These are phyloP conservation scores for Hippocampus guttulatus DNA, from an alignment of 2,113 vertebrate genomes.

Conservation along the genomic window DNA sequence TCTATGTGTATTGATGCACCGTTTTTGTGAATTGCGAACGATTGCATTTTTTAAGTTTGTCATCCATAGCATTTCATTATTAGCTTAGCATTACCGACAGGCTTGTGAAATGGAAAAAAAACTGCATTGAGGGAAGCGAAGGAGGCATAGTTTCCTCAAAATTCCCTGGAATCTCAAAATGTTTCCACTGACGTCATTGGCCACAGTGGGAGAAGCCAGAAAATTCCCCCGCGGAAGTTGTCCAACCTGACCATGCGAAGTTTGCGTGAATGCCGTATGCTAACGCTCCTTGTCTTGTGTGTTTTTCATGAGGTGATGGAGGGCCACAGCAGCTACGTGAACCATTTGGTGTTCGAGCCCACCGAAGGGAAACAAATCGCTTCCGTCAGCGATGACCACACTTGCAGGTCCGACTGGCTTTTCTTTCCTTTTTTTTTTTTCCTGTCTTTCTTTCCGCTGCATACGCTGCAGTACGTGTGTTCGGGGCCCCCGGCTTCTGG, in stretches of 20 bases:
- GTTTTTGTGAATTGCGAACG: no score
- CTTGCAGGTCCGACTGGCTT: slow-evolving; percentile 84
- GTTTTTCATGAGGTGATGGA: slow-evolving; percentile 78
- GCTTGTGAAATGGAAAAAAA: no score
- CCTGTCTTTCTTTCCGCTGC: slow-evolving; percentile 1
- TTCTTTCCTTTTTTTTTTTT: slow-evolving; percentile 14
- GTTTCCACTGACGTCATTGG: not conserved
- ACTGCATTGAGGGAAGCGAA: not conserved
- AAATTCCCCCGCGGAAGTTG: no score
- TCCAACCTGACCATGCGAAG: no score
- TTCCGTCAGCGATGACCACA: slow-evolving; percentile 96
- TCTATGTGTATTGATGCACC: no score
- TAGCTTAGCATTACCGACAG: no score
- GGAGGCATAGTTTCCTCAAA: not conserved
- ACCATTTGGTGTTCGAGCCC: slow-evolving; percentile 91
- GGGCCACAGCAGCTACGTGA: slow-evolving; percentile 91
- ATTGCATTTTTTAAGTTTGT: no score
- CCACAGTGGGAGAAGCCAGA: not conserved
- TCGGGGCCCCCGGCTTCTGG: slow-evolving; percentile 42
- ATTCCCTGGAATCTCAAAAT: not conserved
- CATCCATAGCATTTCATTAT: no score
- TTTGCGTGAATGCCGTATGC: not conserved
- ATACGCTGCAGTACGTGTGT: slow-evolving; percentile 17
- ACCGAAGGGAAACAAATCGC: slow-evolving; percentile 88
- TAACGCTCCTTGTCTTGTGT: slow-evolving; percentile 4